Percentiles rank a stretch among this genome's conserved stretches.
Conservation (phyloP, 2,113 vertebrate species). For the Synchiropus splendidus region DNA sequence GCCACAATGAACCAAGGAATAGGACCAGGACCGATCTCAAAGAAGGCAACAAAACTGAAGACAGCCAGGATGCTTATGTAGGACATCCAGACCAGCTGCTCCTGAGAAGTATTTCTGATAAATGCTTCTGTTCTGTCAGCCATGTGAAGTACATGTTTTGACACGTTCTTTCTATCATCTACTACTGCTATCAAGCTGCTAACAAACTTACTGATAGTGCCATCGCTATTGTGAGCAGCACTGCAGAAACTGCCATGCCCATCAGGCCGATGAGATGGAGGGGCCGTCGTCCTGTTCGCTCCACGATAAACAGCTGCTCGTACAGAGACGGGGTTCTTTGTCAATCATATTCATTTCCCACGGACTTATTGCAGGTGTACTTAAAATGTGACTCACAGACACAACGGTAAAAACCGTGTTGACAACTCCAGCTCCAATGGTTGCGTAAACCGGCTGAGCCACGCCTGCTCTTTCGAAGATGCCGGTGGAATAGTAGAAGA, state of each 20-base stretch:
- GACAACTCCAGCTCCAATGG: slow-evolving; percentile 86
- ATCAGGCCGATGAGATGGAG: slow-evolving; percentile 83
- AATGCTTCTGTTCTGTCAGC: no score
- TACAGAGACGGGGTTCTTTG: not conserved
- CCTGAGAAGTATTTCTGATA: slow-evolving; percentile 64
- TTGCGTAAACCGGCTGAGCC: slow-evolving; percentile 87
- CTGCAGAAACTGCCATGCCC: slow-evolving; percentile 81
- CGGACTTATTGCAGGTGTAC: no score
- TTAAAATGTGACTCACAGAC: slow-evolving; percentile 82
- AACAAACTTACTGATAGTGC: slow-evolving; percentile 71
- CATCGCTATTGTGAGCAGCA: slow-evolving; percentile 85
- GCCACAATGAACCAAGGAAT: slow-evolving; percentile 93
- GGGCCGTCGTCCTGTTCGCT: slow-evolving; percentile 79
- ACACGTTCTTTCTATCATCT: not conserved
- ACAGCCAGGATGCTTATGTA: slow-evolving; percentile 84
- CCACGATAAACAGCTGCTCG: slow-evolving; percentile 83
- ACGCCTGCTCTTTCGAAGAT: slow-evolving; percentile 86
- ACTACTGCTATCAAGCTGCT: not conserved
- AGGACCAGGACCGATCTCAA: slow-evolving; percentile 87
- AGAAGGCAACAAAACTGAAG: slow-evolving; percentile 88
- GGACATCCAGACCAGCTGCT: slow-evolving; percentile 77
- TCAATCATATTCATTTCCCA: no score
- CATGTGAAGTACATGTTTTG: not conserved
- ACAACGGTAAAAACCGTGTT: slow-evolving; percentile 91
- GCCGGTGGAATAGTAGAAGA: slow-evolving; percentile 93